A percentile compares a stretch with the other conserved stretches of the same genome.
Evolutionary conservation across 1,140 invertebrate genomes (phyloP).

Genomic region (Adelges cooleyi): DNA sequence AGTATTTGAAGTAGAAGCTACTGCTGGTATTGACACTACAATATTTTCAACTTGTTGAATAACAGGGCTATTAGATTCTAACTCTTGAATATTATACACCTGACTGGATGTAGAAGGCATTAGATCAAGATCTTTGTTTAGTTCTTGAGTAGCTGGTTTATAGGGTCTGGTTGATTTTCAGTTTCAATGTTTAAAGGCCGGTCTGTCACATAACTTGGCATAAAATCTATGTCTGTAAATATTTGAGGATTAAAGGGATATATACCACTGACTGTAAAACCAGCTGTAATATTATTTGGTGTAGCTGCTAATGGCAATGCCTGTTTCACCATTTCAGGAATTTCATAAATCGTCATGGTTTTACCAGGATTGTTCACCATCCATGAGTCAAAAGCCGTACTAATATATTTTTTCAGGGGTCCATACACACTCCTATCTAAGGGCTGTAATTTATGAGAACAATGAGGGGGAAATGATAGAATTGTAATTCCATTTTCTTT

Average conservation of each 20-base stretch:
- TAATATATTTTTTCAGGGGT: neutral
- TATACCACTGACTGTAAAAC: neutral
- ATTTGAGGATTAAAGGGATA: slow-evolving; percentile 32
- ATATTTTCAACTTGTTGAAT: too few species aligned
- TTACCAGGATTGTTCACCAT: slow-evolving; percentile 35
- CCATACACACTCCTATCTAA: slow-evolving; percentile 4
- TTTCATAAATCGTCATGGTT: slow-evolving; percentile 36
- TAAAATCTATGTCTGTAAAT: too few species aligned
- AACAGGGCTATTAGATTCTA: too few species aligned
- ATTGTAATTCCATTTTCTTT: neutral
- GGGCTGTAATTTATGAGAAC: neutral
- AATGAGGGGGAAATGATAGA: neutral
- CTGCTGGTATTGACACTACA: too few species aligned
- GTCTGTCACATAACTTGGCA: too few species aligned
- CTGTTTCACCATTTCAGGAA: slow-evolving; percentile 30
- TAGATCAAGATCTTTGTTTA: too few species aligned
- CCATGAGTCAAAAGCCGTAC: slow-evolving; percentile 34
- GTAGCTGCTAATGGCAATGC: slow-evolving; percentile 33
- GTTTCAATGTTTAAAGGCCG: too few species aligned
- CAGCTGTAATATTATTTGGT: slow-evolving; percentile 30
- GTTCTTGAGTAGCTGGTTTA: too few species aligned
- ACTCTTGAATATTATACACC: too few species aligned
- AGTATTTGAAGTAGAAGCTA: too few species aligned
- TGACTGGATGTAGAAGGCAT: too few species aligned
- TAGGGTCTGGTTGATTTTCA: too few species aligned